phyloP scores from a whole-genome alignment of 2,888 invertebrate species.

The Ennomos fuscantarius region DNA sequence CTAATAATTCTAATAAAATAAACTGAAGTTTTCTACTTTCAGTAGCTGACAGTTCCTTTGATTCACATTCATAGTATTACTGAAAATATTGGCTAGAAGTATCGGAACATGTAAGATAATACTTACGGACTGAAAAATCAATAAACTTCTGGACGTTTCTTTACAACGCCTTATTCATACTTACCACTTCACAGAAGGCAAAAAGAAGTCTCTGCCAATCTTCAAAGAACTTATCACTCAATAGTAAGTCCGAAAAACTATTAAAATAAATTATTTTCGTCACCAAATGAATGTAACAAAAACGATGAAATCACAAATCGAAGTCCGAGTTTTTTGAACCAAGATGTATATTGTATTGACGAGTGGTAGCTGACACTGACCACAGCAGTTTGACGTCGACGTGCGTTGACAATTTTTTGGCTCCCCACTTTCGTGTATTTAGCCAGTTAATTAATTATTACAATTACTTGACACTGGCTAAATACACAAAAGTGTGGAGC shows the following conservation, averaged over 20 bases:
- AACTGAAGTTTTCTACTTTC: too few relatives aligned
- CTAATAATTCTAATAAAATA: too few relatives aligned
- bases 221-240: constrained; percentile 34
- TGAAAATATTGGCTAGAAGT: background rate
- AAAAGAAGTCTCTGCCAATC: constrained; percentile 36
- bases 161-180: constrained; percentile 34
- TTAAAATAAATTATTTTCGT: constrained; percentile 62
- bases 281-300: constrained; percentile 48
- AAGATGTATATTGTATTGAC: too few relatives aligned
- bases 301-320: constrained; percentile 39
- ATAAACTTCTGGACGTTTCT: constrained; percentile 44
- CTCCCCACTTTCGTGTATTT: too few relatives aligned
- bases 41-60: background rate
- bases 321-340: too few relatives aligned
- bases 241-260: constrained; percentile 47
- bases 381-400: too few relatives aligned
- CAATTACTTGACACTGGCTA: too few relatives aligned
- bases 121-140: constrained; percentile 56
- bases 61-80: background rate
- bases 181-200: constrained; percentile 54
- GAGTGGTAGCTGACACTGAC: too few relatives aligned
- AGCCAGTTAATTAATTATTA: too few relatives aligned
- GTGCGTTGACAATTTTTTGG: too few relatives aligned
- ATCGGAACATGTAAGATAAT: constrained; percentile 28
- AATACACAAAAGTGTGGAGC: too few relatives aligned